Percentiles rank a stretch among this genome's conserved stretches.
Conservation (phyloP, 2,113 vertebrate species). For the Bubo scandiacus region DNA sequence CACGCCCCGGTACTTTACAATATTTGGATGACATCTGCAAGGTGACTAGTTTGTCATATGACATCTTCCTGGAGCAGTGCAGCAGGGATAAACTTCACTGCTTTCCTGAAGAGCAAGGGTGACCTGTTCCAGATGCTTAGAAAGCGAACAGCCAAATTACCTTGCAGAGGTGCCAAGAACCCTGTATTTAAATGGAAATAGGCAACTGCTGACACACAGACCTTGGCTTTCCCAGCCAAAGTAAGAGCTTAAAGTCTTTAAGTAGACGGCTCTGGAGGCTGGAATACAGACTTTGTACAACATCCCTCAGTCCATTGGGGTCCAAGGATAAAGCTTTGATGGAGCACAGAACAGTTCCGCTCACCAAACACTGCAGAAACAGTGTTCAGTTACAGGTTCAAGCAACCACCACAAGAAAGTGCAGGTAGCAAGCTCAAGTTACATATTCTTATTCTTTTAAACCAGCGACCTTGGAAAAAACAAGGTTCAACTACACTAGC, state of each 20-base stretch:
- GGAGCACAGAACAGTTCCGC: neutral
- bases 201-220: neutral
- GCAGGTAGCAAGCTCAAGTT: neutral
- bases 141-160: neutral
- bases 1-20: fast-evolving
- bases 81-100: neutral
- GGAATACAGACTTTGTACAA: neutral
- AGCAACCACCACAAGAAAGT: neutral
- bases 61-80: neutral
- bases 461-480: neutral
- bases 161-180: neutral
- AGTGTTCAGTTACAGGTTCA: neutral
- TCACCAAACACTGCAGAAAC: neutral
- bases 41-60: neutral
- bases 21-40: neutral
- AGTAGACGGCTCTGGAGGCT: neutral
- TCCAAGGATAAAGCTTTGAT: neutral
- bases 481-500: neutral
- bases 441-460: neutral
- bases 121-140: neutral
- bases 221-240: neutral
- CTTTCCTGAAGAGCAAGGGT: neutral
- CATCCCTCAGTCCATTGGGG: neutral
- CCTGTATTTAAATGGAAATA: neutral
- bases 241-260: neutral